Percentiles rank a stretch among this genome's conserved stretches.
Conservation (phyloP, 2,113 vertebrate species). For the Pelobates fuscus region DNA sequence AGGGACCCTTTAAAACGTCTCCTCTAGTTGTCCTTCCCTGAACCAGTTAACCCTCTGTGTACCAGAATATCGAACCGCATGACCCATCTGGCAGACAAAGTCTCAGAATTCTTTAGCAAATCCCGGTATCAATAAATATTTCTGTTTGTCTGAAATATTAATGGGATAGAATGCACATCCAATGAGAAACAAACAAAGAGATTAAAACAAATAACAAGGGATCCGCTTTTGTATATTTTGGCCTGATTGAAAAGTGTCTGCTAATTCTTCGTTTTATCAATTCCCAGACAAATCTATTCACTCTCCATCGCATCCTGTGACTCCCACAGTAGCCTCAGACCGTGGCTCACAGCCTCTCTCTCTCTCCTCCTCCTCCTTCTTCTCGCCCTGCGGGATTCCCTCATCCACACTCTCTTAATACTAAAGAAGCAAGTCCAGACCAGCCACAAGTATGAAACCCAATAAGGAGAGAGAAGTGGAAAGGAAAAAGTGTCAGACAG, state of each 20-base stretch:
- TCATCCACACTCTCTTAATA: not conserved
- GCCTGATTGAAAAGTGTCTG: conserved; percentile 12
- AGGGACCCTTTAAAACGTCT: not conserved
- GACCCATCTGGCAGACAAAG: not conserved
- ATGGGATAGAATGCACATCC: conserved; percentile 7
- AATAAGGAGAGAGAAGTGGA: not conserved
- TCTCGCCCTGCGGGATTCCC: conserved; percentile 38
- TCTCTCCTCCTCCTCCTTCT: conserved; percentile 16
- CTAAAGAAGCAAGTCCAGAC: conserved; percentile 31
- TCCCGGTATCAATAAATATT: conserved; percentile 3
- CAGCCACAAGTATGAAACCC: conserved; percentile 7
- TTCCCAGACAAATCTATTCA: not conserved
- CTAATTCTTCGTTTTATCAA: conserved; percentile 14
- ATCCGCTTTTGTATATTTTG: conserved; percentile 15
- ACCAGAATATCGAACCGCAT: not conserved
- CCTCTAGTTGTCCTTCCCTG: not conserved
- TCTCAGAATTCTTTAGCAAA: not conserved
- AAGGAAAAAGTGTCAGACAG: conserved; percentile 23
- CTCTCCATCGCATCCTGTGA: conserved; percentile 46
- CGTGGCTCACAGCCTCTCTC: conserved; percentile 19
- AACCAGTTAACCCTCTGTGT: not conserved
- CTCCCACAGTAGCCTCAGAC: conserved; percentile 42
- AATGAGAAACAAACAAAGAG: conserved; percentile 2
- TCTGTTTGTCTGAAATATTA: not conserved
- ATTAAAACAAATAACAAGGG: conserved; percentile 11